Evolutionary conservation across 2,113 vertebrate species (phyloP).

Genomic region (Solea solea): DNA sequence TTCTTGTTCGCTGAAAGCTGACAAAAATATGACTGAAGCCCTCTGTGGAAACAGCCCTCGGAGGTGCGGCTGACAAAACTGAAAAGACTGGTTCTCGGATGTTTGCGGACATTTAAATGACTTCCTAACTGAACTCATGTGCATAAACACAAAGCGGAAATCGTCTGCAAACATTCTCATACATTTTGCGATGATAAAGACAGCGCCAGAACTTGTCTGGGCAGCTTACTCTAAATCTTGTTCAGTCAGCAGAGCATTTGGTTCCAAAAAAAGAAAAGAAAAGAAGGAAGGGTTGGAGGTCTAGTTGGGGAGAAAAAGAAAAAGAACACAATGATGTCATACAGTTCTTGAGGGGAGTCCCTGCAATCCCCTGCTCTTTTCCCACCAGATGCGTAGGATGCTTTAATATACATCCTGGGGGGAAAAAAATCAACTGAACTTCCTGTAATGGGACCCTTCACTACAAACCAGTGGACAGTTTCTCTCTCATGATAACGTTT

Average conservation of each 20-base stretch:
- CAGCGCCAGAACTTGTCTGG: slow-evolving; percentile 24
- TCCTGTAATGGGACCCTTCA: slow-evolving; percentile 53
- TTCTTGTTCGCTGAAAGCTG: slow-evolving; percentile 18
- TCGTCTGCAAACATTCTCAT: slow-evolving; percentile 10
- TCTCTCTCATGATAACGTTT: slow-evolving; percentile 44
- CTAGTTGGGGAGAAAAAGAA: slow-evolving; percentile 12
- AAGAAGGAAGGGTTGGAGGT: slow-evolving; percentile 15
- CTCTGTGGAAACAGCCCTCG: too few species aligned
- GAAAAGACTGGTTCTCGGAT: slow-evolving; percentile 25
- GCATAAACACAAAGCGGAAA: slow-evolving; percentile 18
- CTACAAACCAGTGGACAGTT: neutral
- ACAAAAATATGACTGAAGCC: slow-evolving; percentile 16
- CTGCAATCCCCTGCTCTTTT: slow-evolving; percentile 36
- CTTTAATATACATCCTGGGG: slow-evolving; percentile 66
- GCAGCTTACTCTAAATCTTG: slow-evolving; percentile 23
- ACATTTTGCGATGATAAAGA: slow-evolving; percentile 18
- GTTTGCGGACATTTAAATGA: slow-evolving; percentile 23
- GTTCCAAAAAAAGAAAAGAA: slow-evolving; percentile 1
- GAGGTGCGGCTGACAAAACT: slow-evolving; percentile 10
- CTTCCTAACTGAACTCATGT: slow-evolving; percentile 24
- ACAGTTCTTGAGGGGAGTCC: slow-evolving; percentile 59
- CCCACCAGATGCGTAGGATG: slow-evolving; percentile 62
- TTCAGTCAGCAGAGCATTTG: slow-evolving; percentile 49
- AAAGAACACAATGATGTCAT: slow-evolving; percentile 63
- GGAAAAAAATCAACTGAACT: slow-evolving; percentile 23